A percentile compares a stretch with the other conserved stretches of the same genome.
These are phyloP conservation scores for Reticulitermes lucifugus DNA, from an alignment of 2,888 invertebrate species.

Conservation along the genomic window DNA sequence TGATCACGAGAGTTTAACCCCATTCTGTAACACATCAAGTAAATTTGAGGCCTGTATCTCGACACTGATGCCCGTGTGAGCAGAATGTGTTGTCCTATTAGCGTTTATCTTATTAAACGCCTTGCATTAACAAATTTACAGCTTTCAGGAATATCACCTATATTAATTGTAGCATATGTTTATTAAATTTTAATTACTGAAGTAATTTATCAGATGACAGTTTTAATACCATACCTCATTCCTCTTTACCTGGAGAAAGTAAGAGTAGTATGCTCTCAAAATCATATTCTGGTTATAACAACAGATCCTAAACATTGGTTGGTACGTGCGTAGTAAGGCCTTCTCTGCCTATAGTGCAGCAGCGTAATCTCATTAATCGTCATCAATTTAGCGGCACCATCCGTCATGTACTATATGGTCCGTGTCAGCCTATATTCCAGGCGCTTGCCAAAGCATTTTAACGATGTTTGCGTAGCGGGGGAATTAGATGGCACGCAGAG, in stretches of 20 bases:
- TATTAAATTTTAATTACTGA: too few relatives aligned
- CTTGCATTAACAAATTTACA: too few relatives aligned
- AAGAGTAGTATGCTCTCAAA: too few relatives aligned
- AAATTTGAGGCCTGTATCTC: too few relatives aligned
- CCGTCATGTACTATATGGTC: slow-evolving; percentile 30
- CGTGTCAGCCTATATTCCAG: slow-evolving; percentile 33
- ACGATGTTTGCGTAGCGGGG: slow-evolving; percentile 47
- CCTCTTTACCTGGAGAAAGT: background rate
- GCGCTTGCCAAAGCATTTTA: slow-evolving; percentile 34
- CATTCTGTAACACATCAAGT: too few relatives aligned
- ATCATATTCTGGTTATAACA: too few relatives aligned
- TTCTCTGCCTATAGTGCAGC: background rate
- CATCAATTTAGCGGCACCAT: slow-evolving; percentile 37
- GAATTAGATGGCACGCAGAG: slow-evolving; percentile 44
- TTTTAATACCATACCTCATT: background rate
- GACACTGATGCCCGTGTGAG: too few relatives aligned
- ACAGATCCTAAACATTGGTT: background rate
- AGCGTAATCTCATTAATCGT: slow-evolving; percentile 42
- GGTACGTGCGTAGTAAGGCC: background rate
- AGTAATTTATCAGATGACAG: too few relatives aligned
- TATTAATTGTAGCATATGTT: too few relatives aligned
- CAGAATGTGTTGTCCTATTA: too few relatives aligned
- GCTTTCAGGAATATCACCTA: background rate
- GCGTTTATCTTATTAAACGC: too few relatives aligned
- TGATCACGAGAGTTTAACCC: too few relatives aligned